Evolutionary conservation across 2,797 vertebrate species (phyloP).

Genomic region (Epinephelus awoara): DNA sequence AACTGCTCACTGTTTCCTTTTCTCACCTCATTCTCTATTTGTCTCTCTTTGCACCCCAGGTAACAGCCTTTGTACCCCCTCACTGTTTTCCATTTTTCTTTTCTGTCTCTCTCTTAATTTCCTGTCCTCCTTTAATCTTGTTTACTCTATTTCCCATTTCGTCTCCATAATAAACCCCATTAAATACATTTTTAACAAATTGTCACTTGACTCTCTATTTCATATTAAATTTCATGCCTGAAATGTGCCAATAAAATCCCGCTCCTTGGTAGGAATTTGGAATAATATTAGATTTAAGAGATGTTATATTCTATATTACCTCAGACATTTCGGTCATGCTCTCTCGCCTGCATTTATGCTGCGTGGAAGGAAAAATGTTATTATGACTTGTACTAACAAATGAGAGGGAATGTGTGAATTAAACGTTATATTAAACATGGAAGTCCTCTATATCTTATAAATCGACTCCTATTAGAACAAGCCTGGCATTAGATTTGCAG

Average conservation of each 20-base stretch:
- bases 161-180: slow-evolving; percentile 51
- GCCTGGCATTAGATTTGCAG: slow-evolving; percentile 84
- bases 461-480: slow-evolving; percentile 86
- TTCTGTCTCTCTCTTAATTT: neutral
- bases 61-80: neutral
- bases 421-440: slow-evolving; percentile 84
- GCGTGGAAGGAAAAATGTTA: slow-evolving; percentile 74
- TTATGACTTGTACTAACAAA: slow-evolving; percentile 85
- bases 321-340: slow-evolving; percentile 78
- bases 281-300: slow-evolving; percentile 80
- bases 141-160: slow-evolving; percentile 51
- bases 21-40: slow-evolving; percentile 14
- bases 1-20: slow-evolving; percentile 65
- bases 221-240: slow-evolving; percentile 69
- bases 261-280: slow-evolving; percentile 66
- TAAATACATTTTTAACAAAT: slow-evolving; percentile 64
- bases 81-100: neutral
- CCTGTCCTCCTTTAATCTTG: slow-evolving; percentile 36
- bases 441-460: slow-evolving; percentile 82
- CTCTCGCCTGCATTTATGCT: slow-evolving; percentile 77
- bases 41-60: neutral
- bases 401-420: slow-evolving; percentile 79
- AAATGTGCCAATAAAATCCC: slow-evolving; percentile 76
- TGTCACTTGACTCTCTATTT: slow-evolving; percentile 55
- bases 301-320: slow-evolving; percentile 68